Percentiles rank a stretch among this genome's conserved stretches.
Conservation (phyloP, 23 tunicate genomes). For the Oikopleura dioica region DNA sequence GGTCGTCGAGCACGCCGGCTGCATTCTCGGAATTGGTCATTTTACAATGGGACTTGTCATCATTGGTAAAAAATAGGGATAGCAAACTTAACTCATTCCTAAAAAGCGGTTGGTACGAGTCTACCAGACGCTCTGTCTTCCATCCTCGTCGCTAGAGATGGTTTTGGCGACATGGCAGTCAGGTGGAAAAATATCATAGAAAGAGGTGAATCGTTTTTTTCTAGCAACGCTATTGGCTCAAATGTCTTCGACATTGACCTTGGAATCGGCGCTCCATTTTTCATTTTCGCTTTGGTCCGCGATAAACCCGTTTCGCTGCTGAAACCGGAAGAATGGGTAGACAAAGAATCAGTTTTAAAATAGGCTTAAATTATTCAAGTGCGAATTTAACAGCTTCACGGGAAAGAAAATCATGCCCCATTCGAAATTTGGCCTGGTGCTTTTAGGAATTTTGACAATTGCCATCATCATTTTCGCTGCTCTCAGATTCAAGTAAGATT, state of each 20-base stretch:
- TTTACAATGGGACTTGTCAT: slow-evolving; percentile 82
- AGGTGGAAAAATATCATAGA: background rate
- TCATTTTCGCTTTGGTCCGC: background rate
- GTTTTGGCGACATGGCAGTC: background rate
- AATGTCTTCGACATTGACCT: background rate
- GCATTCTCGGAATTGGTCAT: slow-evolving; percentile 34
- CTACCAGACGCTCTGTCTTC: slow-evolving; percentile 26
- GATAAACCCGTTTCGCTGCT: background rate
- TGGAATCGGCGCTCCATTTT: background rate
- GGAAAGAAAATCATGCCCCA: slow-evolving; percentile 48
- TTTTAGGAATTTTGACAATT: slow-evolving; percentile 24
- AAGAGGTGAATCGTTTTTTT: background rate
- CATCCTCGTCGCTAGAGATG: background rate
- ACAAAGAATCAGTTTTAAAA: background rate
- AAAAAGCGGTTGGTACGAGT: slow-evolving; percentile 75
- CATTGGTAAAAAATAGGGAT: too few relatives aligned
- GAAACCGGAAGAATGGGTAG: background rate
- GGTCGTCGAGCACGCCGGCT: slow-evolving; percentile 47
- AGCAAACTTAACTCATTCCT: too few relatives aligned
- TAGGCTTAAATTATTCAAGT: background rate
- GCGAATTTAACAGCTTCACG: background rate
- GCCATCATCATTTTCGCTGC: slow-evolving; percentile 25
- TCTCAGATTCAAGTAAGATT: slow-evolving; percentile 38
- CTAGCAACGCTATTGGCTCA: background rate
- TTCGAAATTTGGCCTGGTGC: slow-evolving; percentile 51